Evolutionary conservation across 2,888 invertebrate species (phyloP).

Genomic region (Prostheceraeus crozeri): DNA sequence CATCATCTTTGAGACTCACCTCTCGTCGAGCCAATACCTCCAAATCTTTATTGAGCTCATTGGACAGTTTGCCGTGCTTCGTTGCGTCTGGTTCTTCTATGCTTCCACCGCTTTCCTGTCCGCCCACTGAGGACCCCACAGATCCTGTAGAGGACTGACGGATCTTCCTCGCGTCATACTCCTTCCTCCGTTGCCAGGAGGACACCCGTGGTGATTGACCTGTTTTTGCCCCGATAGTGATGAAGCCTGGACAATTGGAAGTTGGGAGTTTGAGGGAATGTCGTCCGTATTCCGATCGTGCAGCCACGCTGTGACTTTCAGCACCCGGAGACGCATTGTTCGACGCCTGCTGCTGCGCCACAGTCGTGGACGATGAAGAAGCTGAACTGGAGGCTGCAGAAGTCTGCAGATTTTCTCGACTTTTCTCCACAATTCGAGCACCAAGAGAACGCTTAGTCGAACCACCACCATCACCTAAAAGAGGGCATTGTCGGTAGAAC

Average conservation of each 20-base stretch:
- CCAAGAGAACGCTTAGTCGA: too few relatives aligned
- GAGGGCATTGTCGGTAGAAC: too few relatives aligned
- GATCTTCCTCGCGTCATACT: constrained; percentile 87
- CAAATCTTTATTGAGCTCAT: constrained; percentile 29
- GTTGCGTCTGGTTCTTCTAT: background rate
- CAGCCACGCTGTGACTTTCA: too few relatives aligned
- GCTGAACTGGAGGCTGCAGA: too few relatives aligned
- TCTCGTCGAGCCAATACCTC: constrained; percentile 25
- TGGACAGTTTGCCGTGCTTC: constrained; percentile 12
- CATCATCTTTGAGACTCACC: too few relatives aligned
- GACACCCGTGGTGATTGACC: background rate
- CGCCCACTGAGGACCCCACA: background rate
- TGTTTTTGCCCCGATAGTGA: background rate
- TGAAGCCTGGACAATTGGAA: constrained; percentile 19
- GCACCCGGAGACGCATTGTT: too few relatives aligned
- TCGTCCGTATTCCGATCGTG: constrained; percentile 30
- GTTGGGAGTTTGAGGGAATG: constrained; percentile 32
- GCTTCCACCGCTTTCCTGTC: background rate
- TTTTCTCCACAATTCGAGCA: too few relatives aligned
- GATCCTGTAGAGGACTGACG: background rate
- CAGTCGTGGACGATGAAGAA: too few relatives aligned
- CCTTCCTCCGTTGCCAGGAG: constrained; percentile 87
- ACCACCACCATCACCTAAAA: too few relatives aligned
- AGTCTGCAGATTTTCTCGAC: too few relatives aligned
- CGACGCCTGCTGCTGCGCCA: too few relatives aligned